Evolutionary conservation across 2,888 invertebrate genomes (phyloP), one percentile per base, ranked within the genome.

Genomic region (Phalangium opilio): DNA sequence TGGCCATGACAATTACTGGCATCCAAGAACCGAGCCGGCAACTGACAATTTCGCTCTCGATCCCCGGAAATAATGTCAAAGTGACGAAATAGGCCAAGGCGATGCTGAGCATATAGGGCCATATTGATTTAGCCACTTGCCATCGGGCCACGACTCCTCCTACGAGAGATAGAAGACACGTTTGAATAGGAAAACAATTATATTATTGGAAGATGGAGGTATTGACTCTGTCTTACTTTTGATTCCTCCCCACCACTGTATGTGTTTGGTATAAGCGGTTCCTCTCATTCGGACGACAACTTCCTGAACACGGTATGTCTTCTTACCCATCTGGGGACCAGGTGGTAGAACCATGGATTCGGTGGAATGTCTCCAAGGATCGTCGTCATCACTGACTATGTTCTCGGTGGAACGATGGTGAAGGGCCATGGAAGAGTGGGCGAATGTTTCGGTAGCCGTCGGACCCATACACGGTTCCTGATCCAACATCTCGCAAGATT

Each of bases 51-150:
- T 90, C 89, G 0, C 87, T 84, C 47, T 85, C 79, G 43, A 90
- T 84, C 44, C 90, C 90, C 0, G 90, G 90, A 63, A 90, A 90
- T 15, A 90, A 70, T 51, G 83, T 83, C 3, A 90, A 73, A 0
- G 90, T 90, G 1, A 87, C 84, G 63, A 86, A 84, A 64, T 90
- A 90, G 2, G 86, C 86, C 51, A 85, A 67, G 0, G 81, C 82
- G 57, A 90, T 89, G 19, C 84, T 81, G 36, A 83, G 74, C 87
- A 90, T 90, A 67, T 86, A 86, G 0, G 86, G 87, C 67, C 84
- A 87, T 54, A 89, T 83, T 1, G 79, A 75, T 56, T 81, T 80
- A 0, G 85, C 80, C 1, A 87, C 86, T 52, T 81, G 78, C 75
- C 81, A 78, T 32, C 89, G 73, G 1, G 81, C 77, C 46, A 72